These are phyloP conservation scores for Brachylomia viminalis DNA, from an alignment of 2,888 invertebrate species.

Conservation along the genomic window DNA sequence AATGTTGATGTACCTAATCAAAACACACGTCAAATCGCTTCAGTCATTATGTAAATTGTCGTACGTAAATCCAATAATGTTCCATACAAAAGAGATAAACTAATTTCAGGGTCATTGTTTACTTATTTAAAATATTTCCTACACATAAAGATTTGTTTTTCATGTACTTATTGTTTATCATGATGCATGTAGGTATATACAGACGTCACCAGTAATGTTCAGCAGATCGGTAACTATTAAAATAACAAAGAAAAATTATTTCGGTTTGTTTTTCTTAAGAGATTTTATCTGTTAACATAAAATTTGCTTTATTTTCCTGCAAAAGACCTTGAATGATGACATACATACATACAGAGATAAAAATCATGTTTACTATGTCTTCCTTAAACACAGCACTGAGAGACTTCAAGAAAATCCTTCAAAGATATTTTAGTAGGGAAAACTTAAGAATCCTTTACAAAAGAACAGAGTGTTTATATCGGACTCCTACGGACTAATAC, in stretches of 20 bases:
- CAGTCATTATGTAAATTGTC: conserved; percentile 13
- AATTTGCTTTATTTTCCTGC: conserved; percentile 33
- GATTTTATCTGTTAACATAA: conserved; percentile 1
- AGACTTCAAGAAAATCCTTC: neutral
- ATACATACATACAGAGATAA: conserved; percentile 9
- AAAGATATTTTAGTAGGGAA: neutral
- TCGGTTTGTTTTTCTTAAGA: conserved; percentile 18
- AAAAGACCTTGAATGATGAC: conserved; percentile 23
- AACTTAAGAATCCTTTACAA: neutral
- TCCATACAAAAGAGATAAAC: conserved; percentile 11
- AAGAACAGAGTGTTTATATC: neutral
- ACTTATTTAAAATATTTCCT: conserved; percentile 6
- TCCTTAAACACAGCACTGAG: neutral
- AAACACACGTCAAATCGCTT: neutral
- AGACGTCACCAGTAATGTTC: neutral
- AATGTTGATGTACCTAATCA: neutral
- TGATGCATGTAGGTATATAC: neutral
- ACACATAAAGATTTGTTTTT: conserved; percentile 3
- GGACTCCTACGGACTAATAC: neutral
- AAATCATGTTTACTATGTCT: conserved; percentile 12
- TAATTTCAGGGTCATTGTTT: conserved; percentile 30
- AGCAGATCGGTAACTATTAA: neutral
- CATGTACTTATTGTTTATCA: neutral
- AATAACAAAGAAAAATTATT: conserved; percentile 17
- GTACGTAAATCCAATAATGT: neutral